phyloP scores from a whole-genome alignment of 2,113 vertebrate genomes.

The Plecotus auritus region DNA sequence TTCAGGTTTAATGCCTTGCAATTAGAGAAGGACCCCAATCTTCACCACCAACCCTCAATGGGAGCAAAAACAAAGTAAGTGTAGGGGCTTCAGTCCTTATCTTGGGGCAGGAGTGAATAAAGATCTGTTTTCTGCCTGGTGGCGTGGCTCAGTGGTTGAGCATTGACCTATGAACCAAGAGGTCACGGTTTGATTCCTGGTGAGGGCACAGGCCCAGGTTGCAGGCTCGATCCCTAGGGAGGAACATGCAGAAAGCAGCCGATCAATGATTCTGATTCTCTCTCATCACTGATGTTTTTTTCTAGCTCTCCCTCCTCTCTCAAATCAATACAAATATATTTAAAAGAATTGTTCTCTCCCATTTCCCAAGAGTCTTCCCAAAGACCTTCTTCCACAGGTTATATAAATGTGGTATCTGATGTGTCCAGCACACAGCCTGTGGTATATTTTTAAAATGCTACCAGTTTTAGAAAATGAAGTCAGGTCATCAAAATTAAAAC shows the following conservation, averaged over 20 bases:
- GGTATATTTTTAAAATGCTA: not conserved
- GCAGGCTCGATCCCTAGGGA: no score
- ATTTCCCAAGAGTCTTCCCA: not conserved
- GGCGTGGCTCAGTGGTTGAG: no score
- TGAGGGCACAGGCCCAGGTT: no score
- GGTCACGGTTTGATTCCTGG: no score
- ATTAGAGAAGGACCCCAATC: not conserved
- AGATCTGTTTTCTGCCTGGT: not conserved
- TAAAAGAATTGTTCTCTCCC: not conserved
- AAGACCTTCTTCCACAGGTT: not conserved
- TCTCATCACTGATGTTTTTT: no score
- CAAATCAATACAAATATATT: no score
- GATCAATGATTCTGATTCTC: no score
- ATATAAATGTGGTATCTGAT: not conserved
- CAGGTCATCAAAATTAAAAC: not conserved
- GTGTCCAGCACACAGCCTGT: not conserved
- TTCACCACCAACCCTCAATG: not conserved
- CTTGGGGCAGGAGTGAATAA: not conserved
- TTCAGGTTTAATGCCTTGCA: not conserved
- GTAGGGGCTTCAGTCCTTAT: not conserved
- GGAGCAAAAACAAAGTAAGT: not conserved
- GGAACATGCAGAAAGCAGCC: no score
- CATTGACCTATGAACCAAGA: no score
- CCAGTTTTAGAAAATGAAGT: conserved; percentile 22
- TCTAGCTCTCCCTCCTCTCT: no score